Percentiles rank a stretch among this genome's conserved stretches.
phyloP scores from a whole-genome alignment of 2,113 vertebrate species.

The Melanotaenia duboulayi region DNA sequence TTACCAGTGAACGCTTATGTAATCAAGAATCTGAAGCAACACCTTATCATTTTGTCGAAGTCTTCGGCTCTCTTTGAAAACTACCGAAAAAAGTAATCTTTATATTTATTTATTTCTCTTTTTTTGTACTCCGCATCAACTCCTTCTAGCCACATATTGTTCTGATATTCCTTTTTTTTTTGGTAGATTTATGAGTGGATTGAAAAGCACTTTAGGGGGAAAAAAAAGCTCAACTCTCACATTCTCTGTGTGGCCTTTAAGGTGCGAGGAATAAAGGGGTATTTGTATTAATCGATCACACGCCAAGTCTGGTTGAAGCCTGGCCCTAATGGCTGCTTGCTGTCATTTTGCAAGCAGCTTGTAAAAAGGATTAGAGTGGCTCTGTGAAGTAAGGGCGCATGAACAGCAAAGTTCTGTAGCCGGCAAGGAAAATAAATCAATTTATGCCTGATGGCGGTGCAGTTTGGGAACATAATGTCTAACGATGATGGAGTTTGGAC shows the following conservation, averaged over 20 bases:
- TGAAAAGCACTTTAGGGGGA: slow-evolving; percentile 63
- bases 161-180: slow-evolving; percentile 49
- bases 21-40: slow-evolving; percentile 12
- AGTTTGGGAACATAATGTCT: slow-evolving; percentile 74
- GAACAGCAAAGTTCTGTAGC: slow-evolving; percentile 77
- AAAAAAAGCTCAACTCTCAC: slow-evolving; percentile 36
- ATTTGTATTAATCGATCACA: slow-evolving; percentile 77
- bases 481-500: slow-evolving; percentile 83
- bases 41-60: slow-evolving; percentile 18
- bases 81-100: slow-evolving; percentile 22
- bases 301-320: slow-evolving; percentile 62
- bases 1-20: slow-evolving; percentile 14
- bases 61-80: slow-evolving; percentile 16
- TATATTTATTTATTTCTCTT: slow-evolving; percentile 11
- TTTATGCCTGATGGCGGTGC: slow-evolving; percentile 72
- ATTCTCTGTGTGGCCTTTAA: slow-evolving; percentile 70
- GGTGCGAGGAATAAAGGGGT: slow-evolving; percentile 70
- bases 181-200: slow-evolving; percentile 63
- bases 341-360: slow-evolving; percentile 77
- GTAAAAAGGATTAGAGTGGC: slow-evolving; percentile 72
- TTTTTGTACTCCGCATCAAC: slow-evolving; percentile 20
- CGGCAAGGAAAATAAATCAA: slow-evolving; percentile 79
- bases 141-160: slow-evolving; percentile 38
- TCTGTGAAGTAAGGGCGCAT: slow-evolving; percentile 54
- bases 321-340: slow-evolving; percentile 73